Conservation (phyloP, 2,113 vertebrate species). For the Mormoops blainvillei region DNA sequence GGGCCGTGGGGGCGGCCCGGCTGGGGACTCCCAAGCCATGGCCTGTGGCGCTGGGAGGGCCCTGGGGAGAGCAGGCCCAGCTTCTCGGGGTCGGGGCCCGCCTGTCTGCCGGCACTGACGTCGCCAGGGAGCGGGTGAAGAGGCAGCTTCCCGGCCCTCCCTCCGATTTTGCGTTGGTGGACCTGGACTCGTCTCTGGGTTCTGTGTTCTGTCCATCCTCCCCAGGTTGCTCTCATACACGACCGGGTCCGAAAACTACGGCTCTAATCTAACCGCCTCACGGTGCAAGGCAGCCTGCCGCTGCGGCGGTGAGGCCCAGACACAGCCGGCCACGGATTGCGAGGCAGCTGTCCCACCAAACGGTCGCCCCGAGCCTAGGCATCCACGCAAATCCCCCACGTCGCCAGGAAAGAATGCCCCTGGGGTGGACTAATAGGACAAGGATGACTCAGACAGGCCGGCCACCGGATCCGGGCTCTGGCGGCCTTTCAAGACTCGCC, state of each 20-base stretch:
- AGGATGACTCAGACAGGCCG: constrained; percentile 1
- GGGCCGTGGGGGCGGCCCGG: background rate
- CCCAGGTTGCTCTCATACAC: background rate
- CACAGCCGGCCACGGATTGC: background rate
- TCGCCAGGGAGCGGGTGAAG: background rate
- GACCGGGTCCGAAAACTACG: background rate
- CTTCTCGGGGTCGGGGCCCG: background rate
- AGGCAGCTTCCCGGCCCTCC: background rate
- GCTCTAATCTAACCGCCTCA: background rate
- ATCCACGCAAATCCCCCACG: background rate
- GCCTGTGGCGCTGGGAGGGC: background rate
- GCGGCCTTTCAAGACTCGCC: background rate
- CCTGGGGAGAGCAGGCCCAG: no score
- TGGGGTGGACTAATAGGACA: background rate
- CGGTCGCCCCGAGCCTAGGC: background rate
- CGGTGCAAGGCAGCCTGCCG: background rate
- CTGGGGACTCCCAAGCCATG: no score
- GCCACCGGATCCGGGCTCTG: background rate
- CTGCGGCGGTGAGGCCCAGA: background rate
- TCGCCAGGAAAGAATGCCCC: constrained; percentile 3
- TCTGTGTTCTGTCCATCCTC: no score
- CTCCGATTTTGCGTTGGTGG: background rate
- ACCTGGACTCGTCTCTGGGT: background rate
- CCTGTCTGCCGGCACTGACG: background rate
- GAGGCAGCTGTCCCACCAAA: background rate